These are phyloP conservation scores for Helleia helle DNA, from an alignment of 2,888 invertebrate species.

Conservation along the genomic window DNA sequence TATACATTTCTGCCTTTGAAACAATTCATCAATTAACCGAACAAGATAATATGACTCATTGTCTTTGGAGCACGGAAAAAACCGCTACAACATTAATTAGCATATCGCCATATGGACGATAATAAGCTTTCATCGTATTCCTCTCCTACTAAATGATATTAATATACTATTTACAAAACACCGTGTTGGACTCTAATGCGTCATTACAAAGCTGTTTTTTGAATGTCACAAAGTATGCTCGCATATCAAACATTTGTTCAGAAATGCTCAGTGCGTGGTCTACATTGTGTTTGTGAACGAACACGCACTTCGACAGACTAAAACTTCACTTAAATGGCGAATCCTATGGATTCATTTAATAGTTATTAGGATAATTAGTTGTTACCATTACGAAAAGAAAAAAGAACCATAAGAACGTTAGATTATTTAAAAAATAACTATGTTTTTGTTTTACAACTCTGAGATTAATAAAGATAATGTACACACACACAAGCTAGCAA, in stretches of 20 bases:
- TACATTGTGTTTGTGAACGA: neutral
- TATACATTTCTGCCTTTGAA: too few relatives aligned
- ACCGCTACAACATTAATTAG: conserved; percentile 12
- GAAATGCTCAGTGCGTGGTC: neutral
- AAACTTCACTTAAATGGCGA: too few relatives aligned
- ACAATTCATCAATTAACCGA: too few relatives aligned
- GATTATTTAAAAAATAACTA: too few relatives aligned
- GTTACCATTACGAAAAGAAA: too few relatives aligned
- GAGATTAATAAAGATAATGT: too few relatives aligned
- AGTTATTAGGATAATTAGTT: too few relatives aligned
- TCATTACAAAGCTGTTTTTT: neutral
- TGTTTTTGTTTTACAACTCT: too few relatives aligned
- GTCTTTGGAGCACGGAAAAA: conserved; percentile 1
- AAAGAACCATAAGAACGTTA: too few relatives aligned
- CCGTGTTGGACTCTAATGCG: neutral
- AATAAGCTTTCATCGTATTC: conserved; percentile 17
- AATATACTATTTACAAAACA: neutral
- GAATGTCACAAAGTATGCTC: neutral
- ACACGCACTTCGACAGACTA: neutral
- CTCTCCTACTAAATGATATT: neutral
- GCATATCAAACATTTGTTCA: neutral
- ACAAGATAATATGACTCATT: neutral
- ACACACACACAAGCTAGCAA: too few relatives aligned
- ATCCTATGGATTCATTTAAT: too few relatives aligned
- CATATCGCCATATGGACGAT: conserved; percentile 15